phyloP scores from a whole-genome alignment of 2,797 vertebrate genomes.

The Bryconaethiops microstoma region DNA sequence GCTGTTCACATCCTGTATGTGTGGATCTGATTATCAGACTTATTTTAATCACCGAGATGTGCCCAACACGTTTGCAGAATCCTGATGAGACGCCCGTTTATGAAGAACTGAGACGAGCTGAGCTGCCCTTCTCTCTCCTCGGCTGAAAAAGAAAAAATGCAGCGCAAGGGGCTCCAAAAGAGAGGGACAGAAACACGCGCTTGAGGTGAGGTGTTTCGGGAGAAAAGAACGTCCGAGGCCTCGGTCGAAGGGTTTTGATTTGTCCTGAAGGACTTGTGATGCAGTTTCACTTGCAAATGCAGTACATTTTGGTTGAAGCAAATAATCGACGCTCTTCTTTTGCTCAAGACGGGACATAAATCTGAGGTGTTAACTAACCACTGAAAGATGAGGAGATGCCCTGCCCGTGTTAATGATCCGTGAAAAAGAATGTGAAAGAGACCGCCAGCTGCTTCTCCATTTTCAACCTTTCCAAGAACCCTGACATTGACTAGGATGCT shows the following conservation, averaged over 20 bases:
- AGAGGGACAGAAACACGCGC: neutral
- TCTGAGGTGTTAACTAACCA: conserved; percentile 34
- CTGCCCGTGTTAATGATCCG: conserved; percentile 43
- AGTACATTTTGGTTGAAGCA: neutral
- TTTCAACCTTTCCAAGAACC: neutral
- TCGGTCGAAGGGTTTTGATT: neutral
- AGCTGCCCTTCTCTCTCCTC: neutral
- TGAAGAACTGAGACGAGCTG: conserved; percentile 5
- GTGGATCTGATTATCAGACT: neutral
- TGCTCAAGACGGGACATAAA: conserved; percentile 29
- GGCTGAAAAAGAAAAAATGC: neutral
- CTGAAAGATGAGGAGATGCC: conserved; percentile 40
- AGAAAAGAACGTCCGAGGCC: neutral
- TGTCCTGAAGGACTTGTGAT: neutral
- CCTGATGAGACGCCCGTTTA: neutral
- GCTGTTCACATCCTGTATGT: neutral
- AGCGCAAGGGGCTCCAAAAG: neutral
- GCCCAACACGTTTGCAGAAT: neutral
- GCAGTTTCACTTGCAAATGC: neutral
- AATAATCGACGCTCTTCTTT: neutral
- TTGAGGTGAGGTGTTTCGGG: neutral
- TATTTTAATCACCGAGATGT: neutral
- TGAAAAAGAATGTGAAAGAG: conserved; percentile 37
- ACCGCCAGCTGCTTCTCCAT: conserved; percentile 12
- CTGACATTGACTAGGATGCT: neutral